These are phyloP conservation scores for Pardalotus punctatus DNA, from an alignment of 2,113 vertebrate species.

Conservation along the genomic window DNA sequence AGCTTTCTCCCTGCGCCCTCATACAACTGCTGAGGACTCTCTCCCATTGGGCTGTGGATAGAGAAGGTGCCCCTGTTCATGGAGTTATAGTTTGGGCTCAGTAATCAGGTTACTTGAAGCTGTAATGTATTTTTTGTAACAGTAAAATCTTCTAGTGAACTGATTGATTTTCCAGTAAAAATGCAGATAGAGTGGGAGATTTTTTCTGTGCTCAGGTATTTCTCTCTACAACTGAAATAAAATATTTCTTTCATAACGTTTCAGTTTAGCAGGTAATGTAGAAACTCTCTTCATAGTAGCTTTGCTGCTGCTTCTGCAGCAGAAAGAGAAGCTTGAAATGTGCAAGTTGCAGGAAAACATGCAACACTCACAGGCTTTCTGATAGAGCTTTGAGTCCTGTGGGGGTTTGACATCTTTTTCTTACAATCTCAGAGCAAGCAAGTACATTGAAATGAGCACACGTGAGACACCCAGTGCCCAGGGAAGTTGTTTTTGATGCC, in stretches of 20 bases:
- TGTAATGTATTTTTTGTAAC: neutral
- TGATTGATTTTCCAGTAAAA: neutral
- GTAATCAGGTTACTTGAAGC: neutral
- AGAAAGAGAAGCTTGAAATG: neutral
- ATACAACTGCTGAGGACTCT: neutral
- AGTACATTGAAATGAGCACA: neutral
- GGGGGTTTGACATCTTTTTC: neutral
- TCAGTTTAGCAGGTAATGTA: neutral
- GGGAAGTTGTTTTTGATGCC: neutral
- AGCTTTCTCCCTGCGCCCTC: neutral
- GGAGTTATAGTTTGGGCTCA: neutral
- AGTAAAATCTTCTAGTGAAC: neutral
- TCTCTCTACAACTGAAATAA: neutral
- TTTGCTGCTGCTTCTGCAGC: neutral
- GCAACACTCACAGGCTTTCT: neutral
- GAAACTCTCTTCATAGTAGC: neutral
- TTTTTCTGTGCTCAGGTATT: neutral
- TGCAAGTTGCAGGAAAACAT: neutral
- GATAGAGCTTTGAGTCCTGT: neutral
- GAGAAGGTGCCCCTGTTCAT: neutral
- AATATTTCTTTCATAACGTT: neutral
- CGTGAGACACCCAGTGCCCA: neutral
- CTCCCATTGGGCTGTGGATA: accelerated
- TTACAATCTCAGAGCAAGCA: neutral
- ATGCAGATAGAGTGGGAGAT: neutral